These are phyloP conservation scores for Arenaria interpres DNA, from an alignment of 2,113 vertebrate species.

Conservation along the genomic window DNA sequence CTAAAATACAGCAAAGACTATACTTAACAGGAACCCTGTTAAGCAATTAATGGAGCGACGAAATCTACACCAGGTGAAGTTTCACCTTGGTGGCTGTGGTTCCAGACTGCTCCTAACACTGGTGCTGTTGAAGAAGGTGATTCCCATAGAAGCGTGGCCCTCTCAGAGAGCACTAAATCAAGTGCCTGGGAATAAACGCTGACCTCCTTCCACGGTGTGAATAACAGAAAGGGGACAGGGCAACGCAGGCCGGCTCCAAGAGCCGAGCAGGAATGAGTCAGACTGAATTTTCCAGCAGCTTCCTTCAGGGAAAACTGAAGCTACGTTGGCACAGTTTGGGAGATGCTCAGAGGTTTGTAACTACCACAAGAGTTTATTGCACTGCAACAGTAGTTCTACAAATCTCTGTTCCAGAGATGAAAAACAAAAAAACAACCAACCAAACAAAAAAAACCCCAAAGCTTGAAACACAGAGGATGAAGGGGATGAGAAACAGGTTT, in stretches of 20 bases:
- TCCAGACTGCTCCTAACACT: neutral
- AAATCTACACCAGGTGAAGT: neutral
- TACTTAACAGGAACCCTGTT: neutral
- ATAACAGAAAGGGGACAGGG: neutral
- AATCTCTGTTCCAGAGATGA: neutral
- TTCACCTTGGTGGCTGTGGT: neutral
- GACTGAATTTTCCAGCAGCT: neutral
- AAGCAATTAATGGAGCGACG: neutral
- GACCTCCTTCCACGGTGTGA: neutral
- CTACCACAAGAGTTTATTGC: neutral
- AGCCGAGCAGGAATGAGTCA: neutral
- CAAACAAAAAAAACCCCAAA: neutral
- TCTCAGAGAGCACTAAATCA: neutral
- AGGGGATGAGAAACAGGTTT: neutral
- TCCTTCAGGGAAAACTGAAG: neutral
- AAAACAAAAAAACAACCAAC: neutral
- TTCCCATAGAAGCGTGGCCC: neutral
- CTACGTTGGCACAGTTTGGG: neutral
- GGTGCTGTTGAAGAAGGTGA: neutral
- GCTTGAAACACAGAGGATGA: neutral
- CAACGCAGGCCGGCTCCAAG: neutral
- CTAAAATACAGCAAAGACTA: neutral
- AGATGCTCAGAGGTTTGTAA: constrained; percentile 30
- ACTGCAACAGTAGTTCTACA: neutral
- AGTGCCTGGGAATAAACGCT: neutral